Conservation (phyloP, 1,140 invertebrate genomes). For the Radopholus similis region DNA sequence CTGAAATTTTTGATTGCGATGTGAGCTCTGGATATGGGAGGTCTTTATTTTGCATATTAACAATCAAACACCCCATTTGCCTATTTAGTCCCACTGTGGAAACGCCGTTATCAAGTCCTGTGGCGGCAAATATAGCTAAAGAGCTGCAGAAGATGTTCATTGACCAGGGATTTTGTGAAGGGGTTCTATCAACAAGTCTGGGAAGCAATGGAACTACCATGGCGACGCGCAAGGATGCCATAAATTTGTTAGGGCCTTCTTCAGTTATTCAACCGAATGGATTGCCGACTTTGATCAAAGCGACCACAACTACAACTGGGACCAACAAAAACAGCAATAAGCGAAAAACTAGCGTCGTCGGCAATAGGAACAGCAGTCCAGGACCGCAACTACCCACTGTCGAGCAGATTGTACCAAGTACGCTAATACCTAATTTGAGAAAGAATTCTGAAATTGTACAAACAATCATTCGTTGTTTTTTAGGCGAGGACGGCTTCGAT, state of each 20-base stretch:
- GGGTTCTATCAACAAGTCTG: background rate
- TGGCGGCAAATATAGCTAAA: conserved; percentile 17
- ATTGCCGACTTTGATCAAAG: background rate
- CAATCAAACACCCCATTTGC: background rate
- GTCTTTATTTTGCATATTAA: background rate
- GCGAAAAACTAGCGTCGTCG: background rate
- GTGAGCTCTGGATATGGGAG: conserved; percentile 44
- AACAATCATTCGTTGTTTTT: background rate
- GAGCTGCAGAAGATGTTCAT: conserved; percentile 33
- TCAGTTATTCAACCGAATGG: background rate
- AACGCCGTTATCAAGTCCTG: conserved; percentile 23
- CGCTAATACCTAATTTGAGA: background rate
- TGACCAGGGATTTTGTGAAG: conserved; percentile 24
- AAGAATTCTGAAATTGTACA: background rate
- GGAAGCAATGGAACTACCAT: background rate
- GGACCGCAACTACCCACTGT: background rate
- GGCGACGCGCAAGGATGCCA: background rate
- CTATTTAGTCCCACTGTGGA: background rate
- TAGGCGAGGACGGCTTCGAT: conserved; percentile 54
- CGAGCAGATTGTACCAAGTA: conserved; percentile 18
- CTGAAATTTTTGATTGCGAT: conserved; percentile 30
- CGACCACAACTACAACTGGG: conserved; percentile 15
- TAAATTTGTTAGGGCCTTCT: background rate
- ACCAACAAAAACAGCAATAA: conserved; percentile 21
- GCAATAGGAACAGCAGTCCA: background rate